Evolutionary conservation across 2,888 invertebrate genomes (phyloP).

Genomic region (Drymonia ruficornis): DNA sequence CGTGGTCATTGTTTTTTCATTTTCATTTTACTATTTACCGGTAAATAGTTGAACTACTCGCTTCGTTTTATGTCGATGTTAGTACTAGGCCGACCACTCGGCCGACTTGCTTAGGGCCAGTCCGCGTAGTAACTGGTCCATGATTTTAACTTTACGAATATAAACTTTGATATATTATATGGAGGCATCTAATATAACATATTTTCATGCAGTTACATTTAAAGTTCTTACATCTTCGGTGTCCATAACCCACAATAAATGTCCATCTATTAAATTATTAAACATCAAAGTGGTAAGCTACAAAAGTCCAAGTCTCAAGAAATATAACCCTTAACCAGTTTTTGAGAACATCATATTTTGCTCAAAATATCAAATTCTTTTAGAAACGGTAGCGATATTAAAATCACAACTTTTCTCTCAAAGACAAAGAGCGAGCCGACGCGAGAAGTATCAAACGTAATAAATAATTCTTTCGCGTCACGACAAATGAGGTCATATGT

Average conservation of each 20-base stretch:
- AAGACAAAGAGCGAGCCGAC: conserved; percentile 70
- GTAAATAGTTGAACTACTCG: no score
- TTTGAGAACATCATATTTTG: conserved; percentile 32
- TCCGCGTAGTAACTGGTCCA: no score
- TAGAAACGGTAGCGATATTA: conserved; percentile 57
- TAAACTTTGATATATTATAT: no score
- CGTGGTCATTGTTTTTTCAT: no score
- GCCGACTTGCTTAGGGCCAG: no score
- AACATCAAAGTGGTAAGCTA: conserved; percentile 25
- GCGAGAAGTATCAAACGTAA: conserved; percentile 77
- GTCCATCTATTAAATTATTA: conserved; percentile 22
- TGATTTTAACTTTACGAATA: no score
- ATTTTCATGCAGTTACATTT: no score
- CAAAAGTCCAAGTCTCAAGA: conserved; percentile 14
- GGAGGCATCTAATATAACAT: no score
- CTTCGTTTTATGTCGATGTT: no score
- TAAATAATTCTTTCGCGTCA: conserved; percentile 79
- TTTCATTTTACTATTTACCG: no score
- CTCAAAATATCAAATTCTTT: conserved; percentile 45
- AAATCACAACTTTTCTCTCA: conserved; percentile 63
- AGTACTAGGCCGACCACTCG: no score
- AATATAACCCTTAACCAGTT: conserved; percentile 27
- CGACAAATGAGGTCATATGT: conserved; percentile 85
- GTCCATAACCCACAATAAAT: conserved; percentile 10
- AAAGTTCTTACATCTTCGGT: not conserved